Conservation (phyloP, 2,797 vertebrate genomes). For the Ammospiza maritima region DNA sequence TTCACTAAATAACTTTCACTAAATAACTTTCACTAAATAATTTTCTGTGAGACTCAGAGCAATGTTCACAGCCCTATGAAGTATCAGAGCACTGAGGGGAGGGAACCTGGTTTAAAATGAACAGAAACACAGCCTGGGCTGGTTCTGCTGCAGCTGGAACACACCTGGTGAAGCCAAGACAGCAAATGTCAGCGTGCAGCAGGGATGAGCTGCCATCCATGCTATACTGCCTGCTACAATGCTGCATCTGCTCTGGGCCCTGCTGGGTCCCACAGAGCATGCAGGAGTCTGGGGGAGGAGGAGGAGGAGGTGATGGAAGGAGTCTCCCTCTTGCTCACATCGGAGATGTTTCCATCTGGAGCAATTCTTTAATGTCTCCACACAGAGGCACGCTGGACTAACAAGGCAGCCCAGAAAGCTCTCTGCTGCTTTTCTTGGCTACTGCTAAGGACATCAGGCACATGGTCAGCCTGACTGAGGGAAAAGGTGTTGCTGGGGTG, state of each 20-base stretch:
- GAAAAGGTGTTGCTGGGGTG: background rate
- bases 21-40: no score
- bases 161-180: background rate
- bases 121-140: background rate
- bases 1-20: no score
- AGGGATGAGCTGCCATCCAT: background rate
- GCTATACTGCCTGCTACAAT: accelerated
- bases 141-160: background rate
- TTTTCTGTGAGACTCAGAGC: background rate
- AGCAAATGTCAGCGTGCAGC: background rate
- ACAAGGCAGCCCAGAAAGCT: background rate
- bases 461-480: background rate
- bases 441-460: background rate
- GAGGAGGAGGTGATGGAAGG: background rate
- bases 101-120: background rate
- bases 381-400: background rate
- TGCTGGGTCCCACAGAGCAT: background rate
- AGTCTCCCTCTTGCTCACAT: background rate
- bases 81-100: background rate
- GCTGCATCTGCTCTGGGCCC: background rate
- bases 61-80: accelerated
- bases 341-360: background rate
- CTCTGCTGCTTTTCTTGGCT: background rate
- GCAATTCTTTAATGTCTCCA: background rate
- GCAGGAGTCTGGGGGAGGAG: no score